Base-by-base conservation (phyloP, 1,140 invertebrate species). In the Branchinecta lynchi region DNA sequence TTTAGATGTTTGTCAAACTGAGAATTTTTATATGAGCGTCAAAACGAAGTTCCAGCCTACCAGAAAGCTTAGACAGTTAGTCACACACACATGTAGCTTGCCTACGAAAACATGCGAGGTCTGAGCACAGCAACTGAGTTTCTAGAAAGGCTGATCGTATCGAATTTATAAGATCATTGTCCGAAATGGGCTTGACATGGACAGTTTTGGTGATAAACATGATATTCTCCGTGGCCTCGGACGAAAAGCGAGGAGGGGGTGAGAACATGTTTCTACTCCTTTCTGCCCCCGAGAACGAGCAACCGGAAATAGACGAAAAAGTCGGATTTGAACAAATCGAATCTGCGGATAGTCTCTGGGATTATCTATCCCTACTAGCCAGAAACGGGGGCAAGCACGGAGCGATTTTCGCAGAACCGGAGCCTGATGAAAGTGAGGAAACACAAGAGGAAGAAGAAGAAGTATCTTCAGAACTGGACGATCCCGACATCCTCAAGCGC, bases 221-320 rank as follows among this genome's bases (percentile, higher is more conserved):
- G 32, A 32, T 32, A 1, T 32, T 32, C 32, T 32, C 32, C 2
- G 32, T 32, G 1, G 5, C 32, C 32, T 32, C 32, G 32, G 32
- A 32, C 32, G 32, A 32, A 32, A 32, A 32, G 17, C 51, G 51
- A 20, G 17, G 51, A 15, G 51, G 51, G 17, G 51, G 51, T 15
- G 51, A 60, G 17, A 60, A 60, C 6, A 60, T 60, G 51, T 60
- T 60, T 60, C 51, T 60, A 15, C 51, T 60, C 17, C 51, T 60
- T 15, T 60, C 51, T 15, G 51, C 51, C 51, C 51, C 51, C 12
- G 51, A 60, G 12, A 32, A 32, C 1, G 17, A 15, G 12, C 51
- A 60, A 60, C 12, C 12, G 17, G 17, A 60, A 15, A 20, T 60
- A 15, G 51, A 60, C 51, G 17, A 60, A 15, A 20, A 12, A 15